These are phyloP conservation scores for Gallinago solitaria DNA, from an alignment of 2,797 vertebrate species.

Conservation along the genomic window DNA sequence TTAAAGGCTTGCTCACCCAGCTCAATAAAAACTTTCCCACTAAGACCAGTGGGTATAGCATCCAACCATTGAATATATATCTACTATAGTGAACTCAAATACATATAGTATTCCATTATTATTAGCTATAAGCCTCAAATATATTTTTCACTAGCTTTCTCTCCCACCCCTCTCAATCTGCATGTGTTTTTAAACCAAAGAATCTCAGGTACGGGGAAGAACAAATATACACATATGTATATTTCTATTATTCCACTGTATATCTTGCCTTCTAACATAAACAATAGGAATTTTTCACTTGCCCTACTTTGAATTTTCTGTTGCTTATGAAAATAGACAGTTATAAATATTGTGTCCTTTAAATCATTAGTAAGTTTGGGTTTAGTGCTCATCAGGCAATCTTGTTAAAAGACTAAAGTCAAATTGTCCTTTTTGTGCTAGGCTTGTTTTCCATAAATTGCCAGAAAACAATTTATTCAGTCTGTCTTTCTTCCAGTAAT, in stretches of 20 bases:
- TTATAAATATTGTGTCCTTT: constrained; percentile 38
- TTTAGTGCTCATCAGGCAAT: constrained; percentile 53
- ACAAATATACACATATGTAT: not conserved
- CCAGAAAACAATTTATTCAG: constrained; percentile 69
- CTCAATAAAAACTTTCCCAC: not conserved
- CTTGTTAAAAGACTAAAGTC: constrained; percentile 55
- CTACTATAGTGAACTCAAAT: not conserved
- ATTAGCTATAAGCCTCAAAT: not conserved
- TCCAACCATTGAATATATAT: not conserved
- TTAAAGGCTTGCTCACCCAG: not conserved
- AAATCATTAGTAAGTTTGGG: constrained; percentile 50
- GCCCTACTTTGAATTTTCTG: not conserved
- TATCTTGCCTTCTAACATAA: not conserved
- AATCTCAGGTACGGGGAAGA: not conserved
- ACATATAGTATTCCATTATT: not conserved
- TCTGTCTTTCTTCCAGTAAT: constrained; percentile 70
- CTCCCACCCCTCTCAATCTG: not conserved
- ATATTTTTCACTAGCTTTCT: not conserved
- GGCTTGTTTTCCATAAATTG: constrained; percentile 65
- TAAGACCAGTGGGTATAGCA: not conserved
- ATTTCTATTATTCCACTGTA: not conserved
- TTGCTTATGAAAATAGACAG: constrained; percentile 10
- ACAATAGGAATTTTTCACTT: not conserved
- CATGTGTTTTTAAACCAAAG: not conserved
- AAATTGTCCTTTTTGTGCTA: constrained; percentile 55